These are phyloP conservation scores for Mirza zaza DNA, from an alignment of 2,113 vertebrate genomes.

Conservation along the genomic window DNA sequence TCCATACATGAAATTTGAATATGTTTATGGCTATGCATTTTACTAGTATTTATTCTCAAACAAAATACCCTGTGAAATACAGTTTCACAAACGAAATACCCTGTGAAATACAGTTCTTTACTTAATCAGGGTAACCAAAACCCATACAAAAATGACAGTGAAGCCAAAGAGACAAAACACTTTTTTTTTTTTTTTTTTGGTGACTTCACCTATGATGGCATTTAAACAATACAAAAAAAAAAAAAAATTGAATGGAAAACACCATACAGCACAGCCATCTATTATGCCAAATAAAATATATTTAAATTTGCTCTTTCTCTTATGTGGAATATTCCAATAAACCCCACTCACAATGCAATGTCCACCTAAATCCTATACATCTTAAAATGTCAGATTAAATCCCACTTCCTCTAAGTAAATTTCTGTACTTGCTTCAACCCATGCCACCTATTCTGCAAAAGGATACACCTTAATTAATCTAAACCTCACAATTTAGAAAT, in stretches of 20 bases:
- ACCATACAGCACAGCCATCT: neutral
- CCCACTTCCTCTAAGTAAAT: neutral
- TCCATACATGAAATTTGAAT: neutral
- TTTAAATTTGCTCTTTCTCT: neutral
- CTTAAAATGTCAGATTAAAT: neutral
- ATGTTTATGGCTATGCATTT: neutral
- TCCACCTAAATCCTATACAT: neutral
- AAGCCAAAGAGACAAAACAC: neutral
- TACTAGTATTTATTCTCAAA: slow-evolving; percentile 40
- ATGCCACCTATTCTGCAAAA: neutral
- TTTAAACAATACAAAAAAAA: neutral
- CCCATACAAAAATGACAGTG: neutral
- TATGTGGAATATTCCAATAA: neutral
- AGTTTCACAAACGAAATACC: neutral
- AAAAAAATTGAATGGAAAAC: neutral
- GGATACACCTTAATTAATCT: neutral
- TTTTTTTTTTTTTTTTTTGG: neutral
- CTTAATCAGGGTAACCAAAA: neutral
- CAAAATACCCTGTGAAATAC: neutral
- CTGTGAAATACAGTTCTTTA: neutral
- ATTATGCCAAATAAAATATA: neutral
- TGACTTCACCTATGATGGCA: neutral
- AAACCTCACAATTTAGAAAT: neutral
- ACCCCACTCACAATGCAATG: no score
- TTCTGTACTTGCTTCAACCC: neutral